Evolutionary conservation across 2,888 invertebrate species (phyloP).

Genomic region (Dioctria linearis): DNA sequence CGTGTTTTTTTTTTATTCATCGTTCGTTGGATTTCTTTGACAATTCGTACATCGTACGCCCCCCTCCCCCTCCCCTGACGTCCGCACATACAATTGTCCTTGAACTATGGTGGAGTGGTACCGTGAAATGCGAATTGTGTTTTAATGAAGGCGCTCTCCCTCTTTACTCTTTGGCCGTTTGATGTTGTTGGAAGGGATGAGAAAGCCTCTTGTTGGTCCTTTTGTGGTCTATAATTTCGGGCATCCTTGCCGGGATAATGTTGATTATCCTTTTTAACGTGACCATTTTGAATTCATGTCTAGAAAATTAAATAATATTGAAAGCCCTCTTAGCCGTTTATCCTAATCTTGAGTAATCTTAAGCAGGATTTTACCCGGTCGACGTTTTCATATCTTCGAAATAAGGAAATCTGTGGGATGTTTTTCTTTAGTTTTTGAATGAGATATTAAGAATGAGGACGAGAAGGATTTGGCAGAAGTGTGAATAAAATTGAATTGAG

Average conservation of each 20-base stretch:
- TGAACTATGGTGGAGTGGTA: not conserved
- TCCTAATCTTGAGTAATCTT: slow-evolving; percentile 19
- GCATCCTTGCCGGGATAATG: slow-evolving; percentile 46
- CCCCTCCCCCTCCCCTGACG: not conserved
- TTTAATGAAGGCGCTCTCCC: slow-evolving; percentile 44
- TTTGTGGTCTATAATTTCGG: slow-evolving; percentile 39
- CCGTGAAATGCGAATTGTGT: slow-evolving; percentile 49
- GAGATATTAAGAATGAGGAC: slow-evolving; percentile 22
- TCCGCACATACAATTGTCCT: not conserved
- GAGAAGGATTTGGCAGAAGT: slow-evolving; percentile 24
- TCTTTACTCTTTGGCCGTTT: slow-evolving; percentile 51
- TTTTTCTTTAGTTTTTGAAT: slow-evolving; percentile 15
- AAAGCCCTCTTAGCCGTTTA: slow-evolving; percentile 40
- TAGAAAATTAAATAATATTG: slow-evolving; percentile 45
- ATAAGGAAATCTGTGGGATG: not conserved
- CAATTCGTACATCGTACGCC: not conserved
- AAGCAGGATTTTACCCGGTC: not conserved
- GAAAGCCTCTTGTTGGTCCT: slow-evolving; percentile 21
- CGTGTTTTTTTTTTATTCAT: not conserved
- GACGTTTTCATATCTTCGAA: not conserved
- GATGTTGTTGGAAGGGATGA: slow-evolving; percentile 28
- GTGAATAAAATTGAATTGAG: not conserved
- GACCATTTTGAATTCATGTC: slow-evolving; percentile 44
- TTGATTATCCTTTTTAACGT: slow-evolving; percentile 50
- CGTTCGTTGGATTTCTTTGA: not conserved